Evolutionary conservation across 2,888 invertebrate species (phyloP).

Genomic region (Desoria tigrina): DNA sequence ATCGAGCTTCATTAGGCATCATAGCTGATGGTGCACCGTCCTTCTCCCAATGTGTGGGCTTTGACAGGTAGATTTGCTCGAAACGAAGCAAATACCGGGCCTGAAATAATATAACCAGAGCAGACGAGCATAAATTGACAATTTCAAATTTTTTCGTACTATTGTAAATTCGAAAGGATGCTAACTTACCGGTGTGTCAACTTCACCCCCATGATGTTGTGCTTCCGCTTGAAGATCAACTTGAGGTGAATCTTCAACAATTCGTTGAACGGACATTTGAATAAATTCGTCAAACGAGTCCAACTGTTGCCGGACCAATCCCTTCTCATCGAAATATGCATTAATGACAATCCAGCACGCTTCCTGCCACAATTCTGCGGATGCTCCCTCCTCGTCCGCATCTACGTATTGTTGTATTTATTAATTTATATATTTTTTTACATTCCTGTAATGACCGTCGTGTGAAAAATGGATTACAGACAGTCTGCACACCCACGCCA

Average conservation of each 20-base stretch:
- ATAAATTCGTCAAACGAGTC: slow-evolving; percentile 99
- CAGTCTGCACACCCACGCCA: too few species aligned
- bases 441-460: too few species aligned
- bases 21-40: slow-evolving; percentile 98
- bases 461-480: too few species aligned
- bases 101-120: too few species aligned
- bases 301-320: slow-evolving; percentile 95
- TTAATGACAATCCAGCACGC: slow-evolving; percentile 99
- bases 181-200: slow-evolving; percentile 73
- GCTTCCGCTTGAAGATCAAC: slow-evolving; percentile 96
- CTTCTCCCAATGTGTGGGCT: slow-evolving; percentile 99
- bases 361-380: slow-evolving; percentile 98
- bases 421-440: too few species aligned
- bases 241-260: slow-evolving; percentile 98
- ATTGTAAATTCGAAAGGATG: too few species aligned
- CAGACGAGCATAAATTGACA: too few species aligned
- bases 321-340: slow-evolving; percentile 99
- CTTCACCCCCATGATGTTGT: slow-evolving; percentile 90
- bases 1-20: slow-evolving; percentile 99
- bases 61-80: slow-evolving; percentile 97
- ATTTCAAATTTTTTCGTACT: too few species aligned
- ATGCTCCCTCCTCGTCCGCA: slow-evolving; percentile 91
- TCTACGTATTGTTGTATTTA: too few species aligned
- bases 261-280: slow-evolving; percentile 98
- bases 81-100: slow-evolving; percentile 92